Evolutionary conservation across 2,888 invertebrate species (phyloP), one percentile per base, ranked within the genome.

Genomic region (Aphodius granarius): DNA sequence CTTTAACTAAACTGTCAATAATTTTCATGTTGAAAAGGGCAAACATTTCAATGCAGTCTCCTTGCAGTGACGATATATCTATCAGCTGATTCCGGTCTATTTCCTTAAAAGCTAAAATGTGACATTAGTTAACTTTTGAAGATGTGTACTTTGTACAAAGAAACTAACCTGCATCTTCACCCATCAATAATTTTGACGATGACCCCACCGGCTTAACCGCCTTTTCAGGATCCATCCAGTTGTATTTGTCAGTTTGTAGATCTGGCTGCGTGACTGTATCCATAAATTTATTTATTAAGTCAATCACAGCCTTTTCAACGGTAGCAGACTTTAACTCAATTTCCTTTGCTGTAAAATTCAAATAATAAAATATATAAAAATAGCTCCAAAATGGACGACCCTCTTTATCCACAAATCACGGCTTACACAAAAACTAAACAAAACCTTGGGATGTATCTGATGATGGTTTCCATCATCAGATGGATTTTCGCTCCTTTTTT

Each of bases 31-130:
- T 94, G 82, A 95, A 95, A 84, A 92, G 93, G 0, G 93, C 92
- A 84, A 94, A 95, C 71, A 96, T 87, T 83, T 96, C 95, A 84
- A 94, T 93, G 82, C 94, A 94, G 83, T 95, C 94, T 72, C 91
- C 92, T 68, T 92, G 91, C 3, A 92, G 88, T 63, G 89, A 89
- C 73, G 84, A 82, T 21, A 93, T 83, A 77, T 93, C 93, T 80
- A 91, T 89, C 63, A 86, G 86, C 21, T 89, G 88, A 5, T 91
- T 89, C 81, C 89, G 90, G 78, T 93, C 92, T 71, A 93, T 90
- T 81, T 91, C 91, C 81, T 89, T 87, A 80, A 93, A 93, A 22
- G 91, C 92, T 91, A 77, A 75, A 81, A 82, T 21, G 19, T 23
- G 19, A 66, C 3, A 71, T 73, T 18, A 43, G 2, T 43, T 43